phyloP scores from a whole-genome alignment of 1,140 invertebrate genomes.

The Drosophila mayri region DNA sequence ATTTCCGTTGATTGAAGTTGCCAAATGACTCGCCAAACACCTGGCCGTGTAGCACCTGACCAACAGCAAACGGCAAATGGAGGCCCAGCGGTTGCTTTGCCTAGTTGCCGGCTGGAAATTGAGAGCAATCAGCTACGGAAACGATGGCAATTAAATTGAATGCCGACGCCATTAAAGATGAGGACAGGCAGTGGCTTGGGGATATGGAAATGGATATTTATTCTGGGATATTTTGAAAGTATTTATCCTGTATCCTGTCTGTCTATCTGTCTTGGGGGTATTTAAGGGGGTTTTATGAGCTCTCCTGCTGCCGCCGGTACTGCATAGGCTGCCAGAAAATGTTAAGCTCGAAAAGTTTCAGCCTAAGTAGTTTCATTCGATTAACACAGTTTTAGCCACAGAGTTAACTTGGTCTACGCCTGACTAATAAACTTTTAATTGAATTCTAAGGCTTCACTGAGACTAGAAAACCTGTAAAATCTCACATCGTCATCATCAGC shows the following conservation, averaged over 20 bases:
- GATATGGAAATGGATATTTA: slow-evolving; percentile 41
- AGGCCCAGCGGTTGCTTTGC: slow-evolving; percentile 32
- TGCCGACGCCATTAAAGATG: slow-evolving; percentile 61
- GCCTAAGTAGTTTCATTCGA: slow-evolving; percentile 58
- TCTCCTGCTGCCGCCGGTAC: neutral
- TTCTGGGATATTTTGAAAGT: slow-evolving; percentile 38
- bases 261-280: neutral
- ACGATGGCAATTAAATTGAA: slow-evolving; percentile 79
- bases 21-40: slow-evolving; percentile 65
- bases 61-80: neutral
- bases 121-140: slow-evolving; percentile 61
- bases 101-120: slow-evolving; percentile 49
- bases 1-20: slow-evolving; percentile 80
- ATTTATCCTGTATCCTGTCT: slow-evolving; percentile 31
- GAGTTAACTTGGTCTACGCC: slow-evolving; percentile 40
- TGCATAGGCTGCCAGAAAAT: slow-evolving; percentile 6
- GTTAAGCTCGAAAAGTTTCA: slow-evolving; percentile 45
- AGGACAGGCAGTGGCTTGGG: slow-evolving; percentile 2
- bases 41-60: slow-evolving; percentile 35
- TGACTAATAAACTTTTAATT: slow-evolving; percentile 76
- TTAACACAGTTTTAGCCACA: slow-evolving; percentile 58
- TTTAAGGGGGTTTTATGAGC: slow-evolving; percentile 33
- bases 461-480: slow-evolving; percentile 43
- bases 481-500: slow-evolving; percentile 13
- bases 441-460: slow-evolving; percentile 57